Conservation (phyloP, 2,888 invertebrate genomes). For the Amphiduros pacificus region DNA sequence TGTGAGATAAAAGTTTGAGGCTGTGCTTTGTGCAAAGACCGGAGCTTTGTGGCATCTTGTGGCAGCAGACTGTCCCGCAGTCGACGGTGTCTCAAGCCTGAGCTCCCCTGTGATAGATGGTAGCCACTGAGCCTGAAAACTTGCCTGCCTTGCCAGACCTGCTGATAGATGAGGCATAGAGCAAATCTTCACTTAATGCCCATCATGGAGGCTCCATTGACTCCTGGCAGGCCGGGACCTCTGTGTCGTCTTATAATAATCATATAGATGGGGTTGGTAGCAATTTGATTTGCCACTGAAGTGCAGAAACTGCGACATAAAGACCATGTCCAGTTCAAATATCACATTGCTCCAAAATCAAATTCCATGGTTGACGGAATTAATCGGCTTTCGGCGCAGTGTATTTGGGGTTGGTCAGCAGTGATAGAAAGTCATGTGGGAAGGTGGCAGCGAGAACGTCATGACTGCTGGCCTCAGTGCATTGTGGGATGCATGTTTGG, state of each 20-base stretch:
- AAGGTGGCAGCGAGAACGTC: not conserved
- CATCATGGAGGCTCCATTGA: conserved; percentile 11
- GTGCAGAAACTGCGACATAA: not conserved
- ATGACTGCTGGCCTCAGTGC: too few relatives aligned
- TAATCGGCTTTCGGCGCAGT: conserved; percentile 9
- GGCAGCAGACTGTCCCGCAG: too few relatives aligned
- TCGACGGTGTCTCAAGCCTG: too few relatives aligned
- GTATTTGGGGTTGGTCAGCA: conserved; percentile 8
- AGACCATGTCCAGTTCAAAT: conserved; percentile 4
- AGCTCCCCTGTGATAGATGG: conserved; percentile 9
- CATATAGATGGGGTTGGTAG: not conserved
- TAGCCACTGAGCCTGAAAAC: conserved; percentile 7
- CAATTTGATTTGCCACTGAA: not conserved
- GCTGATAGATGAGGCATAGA: conserved; percentile 15
- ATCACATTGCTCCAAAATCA: not conserved
- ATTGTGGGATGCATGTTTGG: too few relatives aligned
- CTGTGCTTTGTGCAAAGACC: too few relatives aligned
- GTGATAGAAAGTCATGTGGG: not conserved
- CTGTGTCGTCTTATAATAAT: not conserved
- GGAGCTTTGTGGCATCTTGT: too few relatives aligned
- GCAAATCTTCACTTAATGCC: conserved; percentile 12
- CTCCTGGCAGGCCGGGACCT: not conserved
- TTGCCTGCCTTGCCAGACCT: conserved; percentile 2
- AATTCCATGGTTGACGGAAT: conserved; percentile 14
- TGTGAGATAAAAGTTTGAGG: too few relatives aligned